Conservation (phyloP, 2,113 vertebrate genomes). For the Dicerorhinus sumatrensis region DNA sequence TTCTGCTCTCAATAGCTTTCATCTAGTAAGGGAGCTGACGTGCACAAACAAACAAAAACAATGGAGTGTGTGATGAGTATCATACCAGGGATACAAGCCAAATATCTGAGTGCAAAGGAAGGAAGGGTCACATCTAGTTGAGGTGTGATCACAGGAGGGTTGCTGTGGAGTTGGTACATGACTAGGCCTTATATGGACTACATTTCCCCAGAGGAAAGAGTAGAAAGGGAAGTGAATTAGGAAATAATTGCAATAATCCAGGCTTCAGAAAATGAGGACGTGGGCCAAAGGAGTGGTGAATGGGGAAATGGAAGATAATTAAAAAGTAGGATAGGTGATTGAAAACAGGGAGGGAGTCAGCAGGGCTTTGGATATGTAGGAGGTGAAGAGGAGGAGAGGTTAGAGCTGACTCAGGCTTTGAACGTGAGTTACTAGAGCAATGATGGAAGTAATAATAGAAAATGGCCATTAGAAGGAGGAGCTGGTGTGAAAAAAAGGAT, state of each 20-base stretch:
- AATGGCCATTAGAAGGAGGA: neutral
- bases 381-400: neutral
- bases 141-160: neutral
- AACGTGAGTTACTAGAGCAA: slow-evolving; percentile 12
- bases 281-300: neutral
- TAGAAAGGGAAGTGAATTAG: neutral
- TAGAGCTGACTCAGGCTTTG: neutral
- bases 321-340: neutral
- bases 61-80: neutral
- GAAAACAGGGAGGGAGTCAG: neutral
- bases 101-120: neutral
- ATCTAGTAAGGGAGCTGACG: neutral
- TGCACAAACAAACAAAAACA: slow-evolving; percentile 22
- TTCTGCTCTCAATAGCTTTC: slow-evolving; percentile 30
- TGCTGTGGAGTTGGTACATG: neutral
- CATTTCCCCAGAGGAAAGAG: neutral
- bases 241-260: neutral
- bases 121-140: neutral
- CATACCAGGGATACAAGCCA: neutral
- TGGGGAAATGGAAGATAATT: neutral
- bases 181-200: neutral
- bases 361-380: neutral
- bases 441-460: neutral
- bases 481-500: neutral
- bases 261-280: slow-evolving; percentile 41